Base-by-base conservation (phyloP, 2,888 invertebrate genomes). In the Acrobasis repandana region DNA sequence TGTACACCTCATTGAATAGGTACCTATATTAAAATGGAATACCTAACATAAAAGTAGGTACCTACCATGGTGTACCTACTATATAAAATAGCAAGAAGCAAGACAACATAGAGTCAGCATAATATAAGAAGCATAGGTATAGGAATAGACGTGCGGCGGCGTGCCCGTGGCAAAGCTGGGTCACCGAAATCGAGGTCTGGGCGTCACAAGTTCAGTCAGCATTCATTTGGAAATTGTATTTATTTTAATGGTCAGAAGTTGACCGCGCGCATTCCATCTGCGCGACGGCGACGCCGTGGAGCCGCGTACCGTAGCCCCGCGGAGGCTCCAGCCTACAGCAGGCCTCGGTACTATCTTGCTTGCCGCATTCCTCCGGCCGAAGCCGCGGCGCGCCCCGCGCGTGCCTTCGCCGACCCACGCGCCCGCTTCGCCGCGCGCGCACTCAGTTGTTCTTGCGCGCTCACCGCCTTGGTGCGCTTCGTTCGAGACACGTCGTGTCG, bases 381-480 rank as follows among this genome's bases (percentile, higher is more conserved):
- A 83, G 86, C 86, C 85, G 85, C 85, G 89, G 88, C 87, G 78
- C 79, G 78, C 78, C 80, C 77, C 79, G 82, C 82, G 92, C 90
- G 90, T 90, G 94, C 92, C 93, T 93, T 91, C 87, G 92, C 77
- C 80, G 94, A 94, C 95, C 94, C 95, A 95, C 94, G 95, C 95
- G 95, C 95, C 94, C 94, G 93, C 80, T 58, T 73, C 75, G 71
- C 78, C 72, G 65, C 10, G 9, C 73, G 65, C 73, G 74, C 82
- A 73, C 77, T 84, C 88, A 89, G 88, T 90, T 85, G 86, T 74
- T 79, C 79, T 77, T 79, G 83, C 79, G 88, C 90, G 85, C 81
- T 82, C 85, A 77, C 68, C 70, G 76, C 73, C 75, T 76, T 67
- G 71, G 85, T 78, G 83, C 85, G 85, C 77, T 66, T 76, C 73